phyloP scores from a whole-genome alignment of 2,797 vertebrate species.

The Rhinella marina region DNA sequence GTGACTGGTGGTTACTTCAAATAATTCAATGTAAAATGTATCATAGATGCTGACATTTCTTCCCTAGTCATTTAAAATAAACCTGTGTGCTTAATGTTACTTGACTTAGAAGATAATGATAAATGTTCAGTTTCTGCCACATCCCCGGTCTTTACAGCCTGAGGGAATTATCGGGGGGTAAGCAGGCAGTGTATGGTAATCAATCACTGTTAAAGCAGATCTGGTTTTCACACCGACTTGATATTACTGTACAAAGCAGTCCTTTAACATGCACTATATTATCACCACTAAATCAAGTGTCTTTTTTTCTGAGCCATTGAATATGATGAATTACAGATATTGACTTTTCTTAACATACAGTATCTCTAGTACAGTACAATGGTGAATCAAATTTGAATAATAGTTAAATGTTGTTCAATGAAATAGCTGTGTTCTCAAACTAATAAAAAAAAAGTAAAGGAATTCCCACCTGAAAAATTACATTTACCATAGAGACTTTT shows the following conservation, averaged over 20 bases:
- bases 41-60: background rate
- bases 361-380: background rate
- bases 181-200: conserved; percentile 28
- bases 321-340: conserved; percentile 2
- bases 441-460: background rate
- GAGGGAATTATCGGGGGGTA: conserved; percentile 16
- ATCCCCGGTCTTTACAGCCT: conserved; percentile 22
- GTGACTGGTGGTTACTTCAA: background rate
- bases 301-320: background rate
- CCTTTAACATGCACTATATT: conserved; percentile 12
- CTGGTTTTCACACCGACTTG: conserved; percentile 7
- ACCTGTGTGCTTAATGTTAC: conserved; percentile 21
- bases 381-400: background rate
- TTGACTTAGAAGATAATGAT: conserved; percentile 23
- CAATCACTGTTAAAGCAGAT: conserved; percentile 32
- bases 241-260: conserved; percentile 34
- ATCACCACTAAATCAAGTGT: background rate
- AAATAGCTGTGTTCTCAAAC: background rate
- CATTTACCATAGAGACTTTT: no score
- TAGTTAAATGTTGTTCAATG: background rate
- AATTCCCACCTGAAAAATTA: background rate
- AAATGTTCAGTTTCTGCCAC: conserved; percentile 18
- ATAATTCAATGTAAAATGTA: conserved; percentile 8
- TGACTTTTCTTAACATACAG: background rate
- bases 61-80: conserved; percentile 5